phyloP scores from a whole-genome alignment of 2,113 vertebrate genomes.

The Stigmatopora nigra region DNA sequence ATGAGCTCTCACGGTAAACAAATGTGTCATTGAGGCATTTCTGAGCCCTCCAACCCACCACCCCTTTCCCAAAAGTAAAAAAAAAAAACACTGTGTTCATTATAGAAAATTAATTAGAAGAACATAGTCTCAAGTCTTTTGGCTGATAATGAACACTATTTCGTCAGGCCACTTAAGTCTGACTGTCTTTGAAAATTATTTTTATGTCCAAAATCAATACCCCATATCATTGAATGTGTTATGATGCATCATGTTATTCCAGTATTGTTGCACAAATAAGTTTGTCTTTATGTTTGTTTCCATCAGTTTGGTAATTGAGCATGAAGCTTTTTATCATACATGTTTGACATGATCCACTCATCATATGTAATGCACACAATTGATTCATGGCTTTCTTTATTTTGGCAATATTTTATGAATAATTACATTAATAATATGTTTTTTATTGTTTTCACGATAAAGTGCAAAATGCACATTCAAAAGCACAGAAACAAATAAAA shows the following conservation, averaged over 20 bases:
- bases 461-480: no score
- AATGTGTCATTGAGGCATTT: constrained; percentile 64
- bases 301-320: no score
- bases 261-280: background rate
- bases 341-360: no score
- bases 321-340: no score
- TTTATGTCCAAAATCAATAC: constrained; percentile 69
- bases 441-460: no score
- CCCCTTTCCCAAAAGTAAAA: background rate
- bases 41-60: constrained; percentile 40
- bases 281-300: no score
- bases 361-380: no score
- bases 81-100: constrained; percentile 67
- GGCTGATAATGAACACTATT: constrained; percentile 73
- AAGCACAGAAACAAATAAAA: no score
- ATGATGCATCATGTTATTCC: constrained; percentile 5
- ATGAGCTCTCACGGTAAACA: constrained; percentile 59
- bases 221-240: constrained; percentile 55
- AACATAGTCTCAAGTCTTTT: constrained; percentile 70
- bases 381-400: no score
- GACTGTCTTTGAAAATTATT: constrained; percentile 69
- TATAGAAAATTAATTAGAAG: constrained; percentile 75
- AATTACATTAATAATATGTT: no score
- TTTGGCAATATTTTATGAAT: no score
- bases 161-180: constrained; percentile 67